Conservation (phyloP, 30 jellyfish, hydroid and myxozoan species). For the Chrysaora quinquecirrha region DNA sequence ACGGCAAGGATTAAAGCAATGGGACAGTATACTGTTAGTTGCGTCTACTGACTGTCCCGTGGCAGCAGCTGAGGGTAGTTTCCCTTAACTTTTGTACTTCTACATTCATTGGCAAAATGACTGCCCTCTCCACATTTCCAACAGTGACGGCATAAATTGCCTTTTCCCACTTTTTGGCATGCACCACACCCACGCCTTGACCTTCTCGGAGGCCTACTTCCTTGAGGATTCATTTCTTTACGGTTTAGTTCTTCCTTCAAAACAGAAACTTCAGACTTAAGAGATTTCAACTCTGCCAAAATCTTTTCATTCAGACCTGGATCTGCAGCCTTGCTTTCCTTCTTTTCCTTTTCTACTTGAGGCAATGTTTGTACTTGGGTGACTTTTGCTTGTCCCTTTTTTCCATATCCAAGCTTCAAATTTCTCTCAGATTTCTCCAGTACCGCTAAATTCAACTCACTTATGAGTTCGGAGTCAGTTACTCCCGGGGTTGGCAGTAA, state of each 20-base stretch:
- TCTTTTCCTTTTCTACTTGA: background rate
- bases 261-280: slow-evolving; percentile 7
- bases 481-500: slow-evolving; percentile 27
- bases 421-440: slow-evolving; percentile 30
- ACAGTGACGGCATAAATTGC: slow-evolving; percentile 33
- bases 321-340: slow-evolving; percentile 13
- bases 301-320: slow-evolving; percentile 3
- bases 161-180: slow-evolving; percentile 20
- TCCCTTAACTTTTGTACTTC: slow-evolving; percentile 13
- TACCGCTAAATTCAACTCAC: slow-evolving; percentile 20
- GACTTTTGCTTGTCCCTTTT: slow-evolving; percentile 21
- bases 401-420: slow-evolving; percentile 20
- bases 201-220: slow-evolving; percentile 8
- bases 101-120: slow-evolving; percentile 19
- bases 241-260: slow-evolving; percentile 22
- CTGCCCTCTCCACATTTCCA: slow-evolving; percentile 37
- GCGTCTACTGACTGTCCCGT: slow-evolving; percentile 47
- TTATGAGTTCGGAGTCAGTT: slow-evolving; percentile 24
- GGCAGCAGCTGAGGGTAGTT: slow-evolving; percentile 53
- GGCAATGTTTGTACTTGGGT: slow-evolving; percentile 7
- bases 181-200: slow-evolving; percentile 3
- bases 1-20: slow-evolving; percentile 6
- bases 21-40: slow-evolving; percentile 17
- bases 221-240: background rate
- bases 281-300: slow-evolving; percentile 14